Evolutionary conservation across 2,888 invertebrate genomes (phyloP).

Genomic region (Panorpa germanica): DNA sequence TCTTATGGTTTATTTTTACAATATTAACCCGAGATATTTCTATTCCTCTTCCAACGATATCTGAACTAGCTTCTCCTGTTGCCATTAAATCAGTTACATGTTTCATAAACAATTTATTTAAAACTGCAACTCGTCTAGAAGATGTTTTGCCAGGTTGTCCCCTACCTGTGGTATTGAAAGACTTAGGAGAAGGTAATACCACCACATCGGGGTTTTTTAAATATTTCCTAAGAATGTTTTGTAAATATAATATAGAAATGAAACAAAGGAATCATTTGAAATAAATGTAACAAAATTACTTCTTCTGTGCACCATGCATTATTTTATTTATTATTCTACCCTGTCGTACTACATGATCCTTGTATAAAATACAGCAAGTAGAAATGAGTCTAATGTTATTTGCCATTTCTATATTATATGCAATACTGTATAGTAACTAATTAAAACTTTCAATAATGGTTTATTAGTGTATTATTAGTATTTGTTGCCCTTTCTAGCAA

Average conservation of each 20-base stretch:
- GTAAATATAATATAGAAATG: constrained; percentile 3
- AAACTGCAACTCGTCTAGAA: constrained; percentile 37
- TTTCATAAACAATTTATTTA: constrained; percentile 69
- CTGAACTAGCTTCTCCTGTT: constrained; percentile 41
- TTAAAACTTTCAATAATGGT: too few species aligned
- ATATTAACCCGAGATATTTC: constrained; percentile 45
- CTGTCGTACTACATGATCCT: constrained; percentile 13
- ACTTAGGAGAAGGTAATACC: constrained; percentile 15
- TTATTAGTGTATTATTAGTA: too few species aligned
- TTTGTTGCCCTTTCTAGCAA: too few species aligned
- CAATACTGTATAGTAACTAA: too few species aligned
- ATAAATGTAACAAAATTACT: constrained; percentile 4
- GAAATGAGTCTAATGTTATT: too few species aligned
- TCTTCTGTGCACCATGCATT: constrained; percentile 17
- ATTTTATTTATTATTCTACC: constrained; percentile 20
- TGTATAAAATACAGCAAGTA: too few species aligned
- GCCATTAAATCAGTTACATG: constrained; percentile 61
- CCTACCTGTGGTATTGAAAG: constrained; percentile 26
- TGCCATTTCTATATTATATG: too few species aligned
- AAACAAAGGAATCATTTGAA: constrained; percentile 1
- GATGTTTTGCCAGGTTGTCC: constrained; percentile 33
- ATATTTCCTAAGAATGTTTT: too few species aligned
- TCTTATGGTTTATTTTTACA: too few species aligned
- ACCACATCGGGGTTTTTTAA: constrained; percentile 17
- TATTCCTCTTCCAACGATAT: constrained; percentile 42